These are phyloP conservation scores for Eupithecia tripunctaria DNA, from an alignment of 2,888 invertebrate genomes.

Conservation along the genomic window DNA sequence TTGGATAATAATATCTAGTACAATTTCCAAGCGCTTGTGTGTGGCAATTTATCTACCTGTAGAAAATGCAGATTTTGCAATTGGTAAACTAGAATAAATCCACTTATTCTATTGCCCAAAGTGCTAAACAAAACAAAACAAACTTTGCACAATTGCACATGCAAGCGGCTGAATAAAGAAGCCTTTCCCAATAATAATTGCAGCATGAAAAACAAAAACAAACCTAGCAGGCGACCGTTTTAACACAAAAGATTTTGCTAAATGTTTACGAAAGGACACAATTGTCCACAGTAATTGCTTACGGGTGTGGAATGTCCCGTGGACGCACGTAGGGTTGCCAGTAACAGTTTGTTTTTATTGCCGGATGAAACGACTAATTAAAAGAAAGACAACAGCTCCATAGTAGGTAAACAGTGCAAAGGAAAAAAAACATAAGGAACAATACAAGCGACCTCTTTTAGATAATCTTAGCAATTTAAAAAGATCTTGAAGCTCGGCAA, in stretches of 20 bases:
- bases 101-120: not conserved
- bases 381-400: not conserved
- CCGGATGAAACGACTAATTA: conserved; percentile 6
- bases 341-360: conserved; percentile 3
- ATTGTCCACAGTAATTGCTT: conserved; percentile 63
- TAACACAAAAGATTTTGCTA: conserved; percentile 55
- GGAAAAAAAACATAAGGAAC: not conserved
- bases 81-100: not conserved
- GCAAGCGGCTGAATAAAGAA: conserved; percentile 48
- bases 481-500: not conserved
- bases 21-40: too few relatives aligned
- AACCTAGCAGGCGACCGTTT: conserved; percentile 37
- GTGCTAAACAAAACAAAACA: not conserved
- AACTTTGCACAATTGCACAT: not conserved
- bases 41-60: not conserved
- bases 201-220: conserved; percentile 45
- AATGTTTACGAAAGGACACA: conserved; percentile 60
- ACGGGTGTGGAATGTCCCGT: conserved; percentile 58
- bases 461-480: not conserved
- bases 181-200: conserved; percentile 52
- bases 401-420: not conserved
- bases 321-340: conserved; percentile 29
- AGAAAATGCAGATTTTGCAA: not conserved
- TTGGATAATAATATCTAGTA: too few relatives aligned
- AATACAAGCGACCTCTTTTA: not conserved